These are phyloP conservation scores for Cepphus grylle DNA, from an alignment of 2,113 vertebrate genomes.

Conservation along the genomic window DNA sequence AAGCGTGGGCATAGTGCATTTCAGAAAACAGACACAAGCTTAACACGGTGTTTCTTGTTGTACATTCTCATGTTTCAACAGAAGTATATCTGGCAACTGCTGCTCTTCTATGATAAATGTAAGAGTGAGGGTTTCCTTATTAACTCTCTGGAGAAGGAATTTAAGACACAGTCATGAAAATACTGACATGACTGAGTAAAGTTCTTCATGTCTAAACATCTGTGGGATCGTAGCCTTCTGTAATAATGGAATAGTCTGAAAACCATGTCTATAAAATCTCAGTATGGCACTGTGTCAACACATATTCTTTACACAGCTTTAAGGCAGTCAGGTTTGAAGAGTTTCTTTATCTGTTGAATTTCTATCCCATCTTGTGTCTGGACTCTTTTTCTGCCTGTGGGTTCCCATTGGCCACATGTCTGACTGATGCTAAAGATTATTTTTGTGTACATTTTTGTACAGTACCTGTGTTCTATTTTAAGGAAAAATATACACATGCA, in stretches of 20 bases:
- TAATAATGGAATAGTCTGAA: background rate
- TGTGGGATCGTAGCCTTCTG: background rate
- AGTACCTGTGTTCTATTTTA: background rate
- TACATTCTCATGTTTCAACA: background rate
- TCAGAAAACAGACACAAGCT: background rate
- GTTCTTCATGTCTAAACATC: background rate
- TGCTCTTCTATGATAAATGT: background rate
- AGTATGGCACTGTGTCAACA: background rate
- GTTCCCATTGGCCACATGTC: background rate
- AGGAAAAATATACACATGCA: background rate
- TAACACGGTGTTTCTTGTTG: background rate
- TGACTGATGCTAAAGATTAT: background rate
- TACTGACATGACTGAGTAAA: background rate
- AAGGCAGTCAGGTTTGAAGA: background rate
- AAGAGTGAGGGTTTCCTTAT: background rate
- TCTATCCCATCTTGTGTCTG: background rate
- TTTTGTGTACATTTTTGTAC: background rate
- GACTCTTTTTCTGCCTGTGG: background rate
- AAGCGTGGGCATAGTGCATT: background rate
- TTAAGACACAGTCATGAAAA: background rate
- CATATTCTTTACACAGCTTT: background rate
- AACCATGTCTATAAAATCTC: background rate
- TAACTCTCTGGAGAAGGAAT: background rate
- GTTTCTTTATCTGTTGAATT: constrained; percentile 24
- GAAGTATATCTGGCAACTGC: background rate